Evolutionary conservation across 1,140 invertebrate species (phyloP).

Genomic region (Heliconius hermathena): DNA sequence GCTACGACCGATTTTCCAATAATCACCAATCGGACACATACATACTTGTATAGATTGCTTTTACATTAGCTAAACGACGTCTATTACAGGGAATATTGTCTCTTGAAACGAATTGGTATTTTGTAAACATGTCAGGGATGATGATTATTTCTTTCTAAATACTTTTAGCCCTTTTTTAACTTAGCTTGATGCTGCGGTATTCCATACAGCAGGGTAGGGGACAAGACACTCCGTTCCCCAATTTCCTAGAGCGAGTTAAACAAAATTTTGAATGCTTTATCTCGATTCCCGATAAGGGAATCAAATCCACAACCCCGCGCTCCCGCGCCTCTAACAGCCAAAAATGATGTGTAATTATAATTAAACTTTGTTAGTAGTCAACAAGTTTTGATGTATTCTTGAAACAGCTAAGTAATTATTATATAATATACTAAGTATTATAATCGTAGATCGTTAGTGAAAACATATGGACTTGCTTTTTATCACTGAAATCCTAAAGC

Average conservation of each 20-base stretch:
- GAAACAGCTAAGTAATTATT: background rate
- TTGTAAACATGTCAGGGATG: background rate
- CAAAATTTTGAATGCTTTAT: no score
- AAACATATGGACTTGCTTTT: background rate
- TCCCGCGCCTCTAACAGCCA: no score
- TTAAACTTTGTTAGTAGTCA: background rate
- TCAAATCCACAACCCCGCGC: no score
- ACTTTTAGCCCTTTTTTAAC: background rate
- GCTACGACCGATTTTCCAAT: background rate
- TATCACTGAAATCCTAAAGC: background rate
- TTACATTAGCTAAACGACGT: constrained; percentile 2
- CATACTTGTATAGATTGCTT: constrained; percentile 4
- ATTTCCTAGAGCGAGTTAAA: no score
- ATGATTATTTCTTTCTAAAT: background rate
- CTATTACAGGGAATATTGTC: background rate
- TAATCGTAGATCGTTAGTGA: background rate
- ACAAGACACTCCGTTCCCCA: no score
- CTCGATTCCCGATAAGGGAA: no score
- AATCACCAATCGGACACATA: constrained; percentile 7
- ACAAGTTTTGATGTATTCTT: background rate
- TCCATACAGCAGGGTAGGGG: no score
- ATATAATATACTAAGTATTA: background rate
- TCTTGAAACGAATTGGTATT: background rate
- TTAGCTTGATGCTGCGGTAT: no score
- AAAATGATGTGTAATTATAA: no score